Base-by-base conservation (phyloP, 2,888 invertebrate species). In the Zhengitettix transpicula region DNA sequence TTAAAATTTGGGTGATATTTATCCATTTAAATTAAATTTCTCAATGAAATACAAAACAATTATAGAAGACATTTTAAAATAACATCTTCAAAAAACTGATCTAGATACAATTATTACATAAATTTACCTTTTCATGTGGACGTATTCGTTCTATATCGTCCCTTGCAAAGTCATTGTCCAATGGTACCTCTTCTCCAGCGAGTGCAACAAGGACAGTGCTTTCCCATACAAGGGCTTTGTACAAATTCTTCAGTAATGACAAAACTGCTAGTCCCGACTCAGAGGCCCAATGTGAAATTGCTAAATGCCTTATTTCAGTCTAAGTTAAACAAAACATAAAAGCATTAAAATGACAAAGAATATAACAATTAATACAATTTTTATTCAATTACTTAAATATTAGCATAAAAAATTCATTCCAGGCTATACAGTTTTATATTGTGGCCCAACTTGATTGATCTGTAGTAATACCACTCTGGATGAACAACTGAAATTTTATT, bases 201-300 rank as follows among this genome's bases (percentile, higher is more conserved):
- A 90, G 74, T 0, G 87, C 87, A 54, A 90, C 71, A 12, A 90
- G 72, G 1, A 89, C 77, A 1, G 89, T 89, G 68, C 88, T 89
- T 71, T 90, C 90, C 89, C 90, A 90, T 0, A 90, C 88, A 10
- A 90, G 74, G 1, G 87, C 83, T 57, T 85, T 86, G 69, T 90
- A 90, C 28, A 90, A 72, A 66, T 84, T 81, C 1, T 87, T 85
- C 9, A 90, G 74, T 11, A 83, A 82, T 67, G 81, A 81, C 40
- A 90, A 70, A 3, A 89, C 82, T 56, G 78, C 76, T 10, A 86
- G 73, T 0, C 89, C 89, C 16, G 83, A 75, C 57, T 82, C 81
- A 0, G 85, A 84, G 1, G 89, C 89, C 90, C 90, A 90, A 67
- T 87, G 84, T 67, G 81, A 84, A 60, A 89, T 77, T 0, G 87